phyloP scores from a whole-genome alignment of 2,888 invertebrate species.

The Drosophila emarginata region DNA sequence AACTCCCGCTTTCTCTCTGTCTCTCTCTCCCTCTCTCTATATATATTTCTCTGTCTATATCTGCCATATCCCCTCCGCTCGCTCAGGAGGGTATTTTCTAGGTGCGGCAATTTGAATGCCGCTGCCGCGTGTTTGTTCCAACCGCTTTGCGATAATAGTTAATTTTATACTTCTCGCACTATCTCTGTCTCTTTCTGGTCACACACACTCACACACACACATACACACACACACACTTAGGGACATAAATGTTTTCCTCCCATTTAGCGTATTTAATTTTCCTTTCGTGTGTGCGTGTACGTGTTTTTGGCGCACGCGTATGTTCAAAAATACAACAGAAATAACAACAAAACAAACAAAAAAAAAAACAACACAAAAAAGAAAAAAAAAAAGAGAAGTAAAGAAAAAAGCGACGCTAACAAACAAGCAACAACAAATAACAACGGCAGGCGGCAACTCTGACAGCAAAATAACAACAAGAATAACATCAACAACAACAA shows the following conservation, averaged over 20 bases:
- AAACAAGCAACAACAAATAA: slow-evolving; percentile 24
- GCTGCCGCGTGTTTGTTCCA: slow-evolving; percentile 62
- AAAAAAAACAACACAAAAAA: slow-evolving; percentile 22
- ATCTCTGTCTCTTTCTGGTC: slow-evolving; percentile 25
- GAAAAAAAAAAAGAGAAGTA: slow-evolving; percentile 22
- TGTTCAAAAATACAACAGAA: slow-evolving; percentile 43
- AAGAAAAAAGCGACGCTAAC: slow-evolving; percentile 23
- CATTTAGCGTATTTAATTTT: slow-evolving; percentile 70
- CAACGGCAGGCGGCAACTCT: slow-evolving; percentile 19
- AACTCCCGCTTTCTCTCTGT: no score
- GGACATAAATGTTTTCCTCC: slow-evolving; percentile 60
- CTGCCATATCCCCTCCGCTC: not conserved
- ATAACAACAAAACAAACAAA: slow-evolving; percentile 18
- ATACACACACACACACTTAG: not conserved
- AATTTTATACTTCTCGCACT: slow-evolving; percentile 53
- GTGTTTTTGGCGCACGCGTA: slow-evolving; percentile 70
- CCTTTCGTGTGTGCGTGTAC: slow-evolving; percentile 32
- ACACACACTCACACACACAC: slow-evolving; percentile 13
- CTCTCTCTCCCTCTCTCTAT: not conserved
- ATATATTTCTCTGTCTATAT: not conserved
- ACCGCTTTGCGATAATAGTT: slow-evolving; percentile 75
- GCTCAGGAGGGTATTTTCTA: slow-evolving; percentile 35
- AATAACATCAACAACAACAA: slow-evolving; percentile 20
- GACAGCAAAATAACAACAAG: slow-evolving; percentile 16
- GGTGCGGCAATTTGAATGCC: slow-evolving; percentile 71